Evolutionary conservation across 1,140 invertebrate genomes (phyloP), one percentile per base, ranked within the genome.

Genomic region (Hydropsyche tenuis): DNA sequence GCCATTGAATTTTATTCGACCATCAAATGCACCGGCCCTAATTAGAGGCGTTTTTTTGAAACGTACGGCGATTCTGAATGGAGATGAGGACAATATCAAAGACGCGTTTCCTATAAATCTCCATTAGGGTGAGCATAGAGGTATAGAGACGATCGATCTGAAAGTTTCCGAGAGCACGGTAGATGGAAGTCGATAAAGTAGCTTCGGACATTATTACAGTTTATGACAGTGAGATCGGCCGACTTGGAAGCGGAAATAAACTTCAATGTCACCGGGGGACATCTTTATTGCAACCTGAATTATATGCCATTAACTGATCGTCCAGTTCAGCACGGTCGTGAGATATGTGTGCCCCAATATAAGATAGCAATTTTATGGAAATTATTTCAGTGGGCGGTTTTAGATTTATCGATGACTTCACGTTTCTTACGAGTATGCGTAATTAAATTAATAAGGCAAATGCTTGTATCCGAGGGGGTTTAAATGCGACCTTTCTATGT

Each of bases 181-280:
- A 46, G 18, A 45, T 66, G 66, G 53, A 64, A 63, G 51, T 63
- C 74, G 42, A 62, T 63, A 73, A 75, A 75, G 64, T 75, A 64
- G 25, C 66, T 23, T 27, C 27, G 65, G 74, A 73, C 74, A 73
- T 75, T 75, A 75, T 75, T 75, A 70, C 70, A 64, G 25, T 73
- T 75, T 75, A 75, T 73, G 74, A 75, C 42, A 14, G 71, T 45
- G 68, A 64, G 45, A 75, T 73, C 70, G 53, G 72, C 51, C 51
- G 22, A 51, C 53, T 71, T 27, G 37, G 68, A 66, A 66, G n/a
- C 42, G 30, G 63, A 66, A 45, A 66, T 66, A 66, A 66, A 66
- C 63, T 66, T 42, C 30, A 66, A 66, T 43, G 63, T 66, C 63
- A 45, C 37, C 42, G 42, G 20, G 16, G 63, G 48, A 45, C 63